A percentile compares a stretch with the other conserved stretches of the same genome.
These are phyloP conservation scores for Iphiclides podalirius DNA, from an alignment of 2,888 invertebrate genomes.

Conservation along the genomic window DNA sequence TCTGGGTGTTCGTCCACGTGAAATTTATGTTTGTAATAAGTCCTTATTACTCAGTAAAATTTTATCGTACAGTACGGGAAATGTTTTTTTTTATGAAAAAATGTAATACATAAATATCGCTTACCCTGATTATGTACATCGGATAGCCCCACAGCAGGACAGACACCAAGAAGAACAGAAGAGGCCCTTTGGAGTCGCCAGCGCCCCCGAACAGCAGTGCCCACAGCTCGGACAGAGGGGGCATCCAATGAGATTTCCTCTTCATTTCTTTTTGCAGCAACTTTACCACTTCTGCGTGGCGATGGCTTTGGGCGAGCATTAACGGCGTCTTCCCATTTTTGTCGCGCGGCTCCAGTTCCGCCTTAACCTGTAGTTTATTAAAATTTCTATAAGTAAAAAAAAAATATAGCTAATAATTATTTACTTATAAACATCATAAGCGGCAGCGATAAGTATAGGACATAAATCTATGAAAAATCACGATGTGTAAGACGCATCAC, in stretches of 20 bases:
- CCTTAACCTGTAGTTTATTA: constrained; percentile 83
- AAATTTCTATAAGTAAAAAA: not conserved
- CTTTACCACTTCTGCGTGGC: constrained; percentile 91
- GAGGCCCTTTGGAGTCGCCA: constrained; percentile 93
- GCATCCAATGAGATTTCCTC: constrained; percentile 91
- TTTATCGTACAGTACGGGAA: too few relatives aligned
- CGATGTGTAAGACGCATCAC: too few relatives aligned
- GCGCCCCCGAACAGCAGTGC: constrained; percentile 93
- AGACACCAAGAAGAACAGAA: constrained; percentile 91
- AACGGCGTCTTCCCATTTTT: constrained; percentile 96
- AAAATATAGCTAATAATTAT: not conserved
- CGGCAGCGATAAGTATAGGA: too few relatives aligned
- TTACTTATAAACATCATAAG: too few relatives aligned
- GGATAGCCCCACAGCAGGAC: constrained; percentile 95
- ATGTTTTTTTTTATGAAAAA: not conserved
- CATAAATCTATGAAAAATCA: too few relatives aligned
- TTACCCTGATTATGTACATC: constrained; percentile 92
- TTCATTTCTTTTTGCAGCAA: constrained; percentile 90
- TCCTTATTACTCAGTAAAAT: too few relatives aligned
- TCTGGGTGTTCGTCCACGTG: too few relatives aligned
- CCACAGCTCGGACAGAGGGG: constrained; percentile 93
- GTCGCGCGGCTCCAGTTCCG: constrained; percentile 91
- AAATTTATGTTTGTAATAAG: too few relatives aligned
- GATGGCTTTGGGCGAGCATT: constrained; percentile 92
- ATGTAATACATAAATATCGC: constrained; percentile 26